Evolutionary conservation across 2,888 invertebrate genomes (phyloP), one percentile per base, ranked within the genome.

Genomic region (Sarcophaga rosellei): DNA sequence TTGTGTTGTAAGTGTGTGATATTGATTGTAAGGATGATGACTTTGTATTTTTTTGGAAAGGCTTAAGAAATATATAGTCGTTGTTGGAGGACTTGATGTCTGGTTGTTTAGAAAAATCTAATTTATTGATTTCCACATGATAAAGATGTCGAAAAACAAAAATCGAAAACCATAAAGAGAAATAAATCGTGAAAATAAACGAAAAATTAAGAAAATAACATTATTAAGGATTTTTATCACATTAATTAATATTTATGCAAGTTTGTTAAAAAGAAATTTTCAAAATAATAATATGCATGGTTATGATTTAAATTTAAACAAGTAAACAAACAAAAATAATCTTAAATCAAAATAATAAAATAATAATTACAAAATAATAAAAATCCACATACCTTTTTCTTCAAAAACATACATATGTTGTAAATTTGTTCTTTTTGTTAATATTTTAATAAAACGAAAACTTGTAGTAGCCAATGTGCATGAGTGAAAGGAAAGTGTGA

Each of bases 121-220:
- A 76, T 80, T 80, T 68, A 68, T 84, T 61, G 63, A 23, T 53
- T 21, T 83, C 86, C 86, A 78, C 70, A 75, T 80, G 83, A 70
- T 25, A 74, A 76, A 65, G 81, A 77, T 81, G 86, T 81, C 80
- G 74, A 59, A 81, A 87, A 81, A 81, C 81, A 86, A 80, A 86
- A 83, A 84, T 61, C 63, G 61, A 78, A 81, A 88, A 88, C 84
- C 87, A 88, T 83, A 87, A 83, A 81, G 69, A 78, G 72, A 87
- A 86, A 87, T 66, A 81, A 85, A 77, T 85, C 85, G 85, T 87
- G 87, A 80, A 87, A 81, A 85, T 88, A 87, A 88, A 87, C 45
- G 78, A 84, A 87, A 85, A 87, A 87, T 80, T 81, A 86, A 87
- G 81, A 81, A 79, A 85, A 65, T 61, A 78, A 76, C 47, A 80